These are phyloP conservation scores for Cryptophagus acutangulus DNA, from an alignment of 2,888 invertebrate species.

Conservation along the genomic window DNA sequence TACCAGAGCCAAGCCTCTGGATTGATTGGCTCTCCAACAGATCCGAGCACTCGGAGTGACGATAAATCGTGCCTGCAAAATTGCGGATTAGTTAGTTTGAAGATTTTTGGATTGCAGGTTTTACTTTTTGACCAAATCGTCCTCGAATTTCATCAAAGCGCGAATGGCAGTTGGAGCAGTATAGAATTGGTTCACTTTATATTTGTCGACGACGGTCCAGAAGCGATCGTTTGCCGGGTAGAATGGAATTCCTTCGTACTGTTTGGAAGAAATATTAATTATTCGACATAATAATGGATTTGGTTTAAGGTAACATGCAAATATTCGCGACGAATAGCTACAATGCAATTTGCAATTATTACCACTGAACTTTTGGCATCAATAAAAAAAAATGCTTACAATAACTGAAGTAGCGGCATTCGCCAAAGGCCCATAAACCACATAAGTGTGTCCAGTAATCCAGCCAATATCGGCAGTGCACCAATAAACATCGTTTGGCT, in stretches of 20 bases:
- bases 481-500: slow-evolving; percentile 79
- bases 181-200: slow-evolving; percentile 93
- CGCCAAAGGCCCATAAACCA: slow-evolving; percentile 91
- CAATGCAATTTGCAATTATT: too few relatives aligned
- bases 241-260: slow-evolving; percentile 97
- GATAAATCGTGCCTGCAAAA: slow-evolving; percentile 58
- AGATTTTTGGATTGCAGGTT: slow-evolving; percentile 3
- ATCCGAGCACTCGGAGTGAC: slow-evolving; percentile 78
- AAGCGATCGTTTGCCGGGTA: slow-evolving; percentile 89
- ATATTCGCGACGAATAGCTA: too few relatives aligned
- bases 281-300: too few relatives aligned
- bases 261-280: slow-evolving; percentile 21
- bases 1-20: slow-evolving; percentile 98
- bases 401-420: slow-evolving; percentile 92
- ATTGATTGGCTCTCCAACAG: slow-evolving; percentile 98
- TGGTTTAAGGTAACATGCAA: too few relatives aligned
- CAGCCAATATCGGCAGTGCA: slow-evolving; percentile 96
- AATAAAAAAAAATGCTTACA: slow-evolving; percentile 59
- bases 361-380: too few relatives aligned
- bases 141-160: slow-evolving; percentile 92
- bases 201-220: slow-evolving; percentile 91
- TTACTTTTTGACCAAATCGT: slow-evolving; percentile 73
- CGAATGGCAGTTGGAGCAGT: slow-evolving; percentile 98
- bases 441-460: slow-evolving; percentile 93
- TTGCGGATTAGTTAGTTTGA: slow-evolving; percentile 3